Evolutionary conservation across 2,888 invertebrate species (phyloP).

Genomic region (Chelonus formosanus): DNA sequence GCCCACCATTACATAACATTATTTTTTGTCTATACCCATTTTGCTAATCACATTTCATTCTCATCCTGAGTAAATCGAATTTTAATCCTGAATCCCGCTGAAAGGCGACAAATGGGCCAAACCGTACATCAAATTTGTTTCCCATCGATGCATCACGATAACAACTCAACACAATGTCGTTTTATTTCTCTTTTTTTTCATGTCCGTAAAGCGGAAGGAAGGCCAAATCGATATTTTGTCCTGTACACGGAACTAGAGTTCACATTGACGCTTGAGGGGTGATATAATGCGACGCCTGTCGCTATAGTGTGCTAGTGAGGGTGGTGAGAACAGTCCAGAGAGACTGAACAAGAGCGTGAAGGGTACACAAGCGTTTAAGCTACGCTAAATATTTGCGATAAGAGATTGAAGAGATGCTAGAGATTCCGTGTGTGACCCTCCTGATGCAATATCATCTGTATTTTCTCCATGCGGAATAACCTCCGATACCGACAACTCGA

Average conservation of each 20-base stretch:
- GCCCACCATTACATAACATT: neutral
- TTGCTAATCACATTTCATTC: conserved; percentile 11
- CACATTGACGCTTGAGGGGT: conserved; percentile 15
- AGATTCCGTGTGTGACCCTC: conserved; percentile 10
- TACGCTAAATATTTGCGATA: conserved; percentile 34
- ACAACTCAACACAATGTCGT: conserved; percentile 27
- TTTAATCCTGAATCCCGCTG: conserved; percentile 22
- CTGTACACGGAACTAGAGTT: conserved; percentile 11
- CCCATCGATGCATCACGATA: conserved; percentile 30
- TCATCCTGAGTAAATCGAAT: conserved; percentile 6
- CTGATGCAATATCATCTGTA: conserved; percentile 28
- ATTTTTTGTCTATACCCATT: conserved; percentile 10
- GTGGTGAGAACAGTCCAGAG: conserved; percentile 32
- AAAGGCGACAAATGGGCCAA: conserved; percentile 32
- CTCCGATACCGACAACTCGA: neutral
- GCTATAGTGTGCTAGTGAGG: too few relatives aligned
- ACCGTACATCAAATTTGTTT: conserved; percentile 33
- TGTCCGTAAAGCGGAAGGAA: conserved; percentile 23
- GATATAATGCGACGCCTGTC: conserved; percentile 16
- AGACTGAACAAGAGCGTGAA: conserved; percentile 5
- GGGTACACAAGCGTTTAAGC: conserved; percentile 29
- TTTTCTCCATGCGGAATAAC: conserved; percentile 5
- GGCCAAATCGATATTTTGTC: conserved; percentile 32
- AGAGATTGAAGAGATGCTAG: conserved; percentile 23
- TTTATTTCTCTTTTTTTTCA: conserved; percentile 20